Evolutionary conservation across 2,888 invertebrate genomes (phyloP).

Genomic region (Tachina fera): DNA sequence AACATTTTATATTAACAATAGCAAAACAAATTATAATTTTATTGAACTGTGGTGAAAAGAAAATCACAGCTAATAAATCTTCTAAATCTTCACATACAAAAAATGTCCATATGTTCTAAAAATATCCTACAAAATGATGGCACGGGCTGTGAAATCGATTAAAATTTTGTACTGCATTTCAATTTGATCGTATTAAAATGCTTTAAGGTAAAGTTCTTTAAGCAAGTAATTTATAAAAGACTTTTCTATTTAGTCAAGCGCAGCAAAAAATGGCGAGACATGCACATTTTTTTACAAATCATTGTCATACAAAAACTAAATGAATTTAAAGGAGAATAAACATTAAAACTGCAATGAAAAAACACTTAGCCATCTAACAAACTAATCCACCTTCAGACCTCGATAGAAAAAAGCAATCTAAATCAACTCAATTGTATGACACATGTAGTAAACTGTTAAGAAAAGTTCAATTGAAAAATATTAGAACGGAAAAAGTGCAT

Average conservation of each 20-base stretch:
- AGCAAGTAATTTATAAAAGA: neutral
- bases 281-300: slow-evolving; percentile 8
- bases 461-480: slow-evolving; percentile 64
- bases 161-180: no score
- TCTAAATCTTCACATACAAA: neutral
- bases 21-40: neutral
- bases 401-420: slow-evolving; percentile 42
- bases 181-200: no score
- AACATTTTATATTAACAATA: neutral
- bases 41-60: no score
- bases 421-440: slow-evolving; percentile 57
- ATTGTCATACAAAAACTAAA: slow-evolving; percentile 12
- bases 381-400: slow-evolving; percentile 62
- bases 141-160: neutral
- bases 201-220: neutral
- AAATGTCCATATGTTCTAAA: neutral
- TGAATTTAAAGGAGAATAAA: neutral
- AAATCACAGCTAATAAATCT: neutral
- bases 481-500: slow-evolving; percentile 34
- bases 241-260: slow-evolving; percentile 25
- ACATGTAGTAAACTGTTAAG: slow-evolving; percentile 58
- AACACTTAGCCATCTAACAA: slow-evolving; percentile 50
- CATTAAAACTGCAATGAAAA: slow-evolving; percentile 5
- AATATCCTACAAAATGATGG: neutral
- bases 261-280: slow-evolving; percentile 19